Evolutionary conservation across 2,888 invertebrate species (phyloP), one percentile per base, ranked within the genome.

Genomic region (Drosophila borealis): DNA sequence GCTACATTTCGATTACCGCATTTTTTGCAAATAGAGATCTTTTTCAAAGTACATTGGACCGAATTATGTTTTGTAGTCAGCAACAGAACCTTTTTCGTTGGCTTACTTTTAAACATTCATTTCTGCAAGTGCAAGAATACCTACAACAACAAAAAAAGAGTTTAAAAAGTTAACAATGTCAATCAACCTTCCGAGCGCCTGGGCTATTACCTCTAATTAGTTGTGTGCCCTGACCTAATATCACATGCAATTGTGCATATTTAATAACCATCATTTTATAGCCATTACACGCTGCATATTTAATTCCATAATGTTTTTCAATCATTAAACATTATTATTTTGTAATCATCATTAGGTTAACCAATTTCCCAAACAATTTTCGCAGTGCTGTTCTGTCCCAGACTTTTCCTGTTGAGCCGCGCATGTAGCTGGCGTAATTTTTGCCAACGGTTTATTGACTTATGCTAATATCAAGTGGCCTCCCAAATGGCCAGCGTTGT

Each of bases 371-470:
- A 1, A 29, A 29, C 10, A 51, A 17, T 51, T 41, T 33, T 34
- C 34, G 48, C 46, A 11, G 33, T 65, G 25, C 33, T 33, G 33
- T 13, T 17, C 3, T 4, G 1, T 4, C 11, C 13, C 51, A 25
- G 5, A 25, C 4, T 14, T 44, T 33, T 41, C 13, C 29, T 17
- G n/a, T 10, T 10, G 17, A 11, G 13, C 4, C 19, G 29, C 33
- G 9, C 33, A 29, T 41, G 29, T 13, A 9, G 34, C 19, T 10
- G 8, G 8, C 11, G 53, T 45, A 56, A 49, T 51, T 63, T 42
- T 11, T 21, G 21, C 21, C 45, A 46, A 51, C 42, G 67, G 74
- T 80, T 80, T 71, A 63, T 76, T 76, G 79, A 81, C 82, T 70
- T 75, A 56, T 70, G 70, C 59, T 68, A 74, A 81, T 70, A 14